phyloP scores from a whole-genome alignment of 2,797 vertebrate genomes.

The Dendrocincla fuliginosa region DNA sequence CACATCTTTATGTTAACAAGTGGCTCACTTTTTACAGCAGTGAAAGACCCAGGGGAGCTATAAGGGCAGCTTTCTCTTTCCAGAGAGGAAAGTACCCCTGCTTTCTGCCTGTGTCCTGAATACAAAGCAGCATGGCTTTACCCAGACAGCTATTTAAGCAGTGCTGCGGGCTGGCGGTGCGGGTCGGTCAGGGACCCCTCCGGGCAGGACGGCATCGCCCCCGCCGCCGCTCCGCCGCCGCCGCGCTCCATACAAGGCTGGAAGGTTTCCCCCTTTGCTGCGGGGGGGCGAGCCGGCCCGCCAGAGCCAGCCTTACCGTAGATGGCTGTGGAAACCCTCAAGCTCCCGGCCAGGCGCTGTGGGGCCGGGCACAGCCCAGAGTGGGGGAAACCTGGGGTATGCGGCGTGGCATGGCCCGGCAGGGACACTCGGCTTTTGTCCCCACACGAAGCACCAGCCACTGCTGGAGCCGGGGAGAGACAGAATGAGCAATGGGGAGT shows the following conservation, averaged over 20 bases:
- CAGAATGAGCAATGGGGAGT: not conserved
- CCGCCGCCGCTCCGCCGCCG: accelerated
- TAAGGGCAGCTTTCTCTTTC: not conserved
- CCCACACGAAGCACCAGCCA: not conserved
- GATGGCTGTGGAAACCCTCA: slow-evolving; percentile 71
- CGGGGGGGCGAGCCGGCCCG: slow-evolving; percentile 23
- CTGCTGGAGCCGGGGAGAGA: accelerated
- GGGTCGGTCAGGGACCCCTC: not conserved
- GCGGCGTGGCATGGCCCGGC: not conserved
- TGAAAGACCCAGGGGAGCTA: not conserved
- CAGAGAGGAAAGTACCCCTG: not conserved
- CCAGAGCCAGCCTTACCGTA: slow-evolving; percentile 72
- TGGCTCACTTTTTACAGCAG: not conserved
- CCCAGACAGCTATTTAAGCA: not conserved
- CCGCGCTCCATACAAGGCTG: slow-evolving; percentile 72
- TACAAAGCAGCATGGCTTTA: not conserved
- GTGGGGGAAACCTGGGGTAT: not conserved
- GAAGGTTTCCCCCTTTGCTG: slow-evolving; percentile 60
- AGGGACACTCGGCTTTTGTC: not conserved
- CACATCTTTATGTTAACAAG: not conserved
- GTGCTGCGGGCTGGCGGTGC: not conserved
- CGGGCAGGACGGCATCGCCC: slow-evolving; percentile 65
- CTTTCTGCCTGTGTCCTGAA: not conserved
- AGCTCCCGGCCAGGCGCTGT: not conserved
- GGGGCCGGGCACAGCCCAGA: not conserved